phyloP scores from a whole-genome alignment of 2,113 vertebrate genomes.

The Aspiorhynchus laticeps region DNA sequence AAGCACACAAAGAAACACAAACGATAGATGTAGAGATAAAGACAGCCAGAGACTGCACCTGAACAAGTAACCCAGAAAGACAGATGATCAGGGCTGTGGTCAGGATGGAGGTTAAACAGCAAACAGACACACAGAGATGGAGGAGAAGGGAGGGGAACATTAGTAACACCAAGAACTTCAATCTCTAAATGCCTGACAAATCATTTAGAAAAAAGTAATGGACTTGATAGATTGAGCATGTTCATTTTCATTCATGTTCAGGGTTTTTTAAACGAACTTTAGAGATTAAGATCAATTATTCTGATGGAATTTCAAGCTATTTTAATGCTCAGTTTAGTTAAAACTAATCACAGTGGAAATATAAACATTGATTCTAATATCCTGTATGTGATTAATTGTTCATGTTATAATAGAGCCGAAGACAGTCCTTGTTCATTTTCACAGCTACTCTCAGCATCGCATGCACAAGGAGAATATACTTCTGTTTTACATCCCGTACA shows the following conservation, averaged over 20 bases:
- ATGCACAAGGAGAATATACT: neutral
- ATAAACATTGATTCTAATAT: neutral
- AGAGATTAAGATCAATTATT: neutral
- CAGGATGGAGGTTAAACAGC: conserved; percentile 64
- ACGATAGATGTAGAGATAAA: conserved; percentile 49
- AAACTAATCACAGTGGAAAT: neutral
- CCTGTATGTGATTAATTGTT: neutral
- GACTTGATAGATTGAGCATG: neutral
- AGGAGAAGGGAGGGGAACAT: neutral
- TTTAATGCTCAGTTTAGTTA: neutral
- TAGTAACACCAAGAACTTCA: neutral
- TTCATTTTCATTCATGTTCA: neutral
- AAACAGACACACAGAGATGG: conserved; percentile 38
- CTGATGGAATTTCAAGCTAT: neutral
- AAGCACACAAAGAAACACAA: conserved; percentile 22
- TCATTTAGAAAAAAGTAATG: neutral
- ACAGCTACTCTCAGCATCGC: neutral
- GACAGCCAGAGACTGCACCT: conserved; percentile 59
- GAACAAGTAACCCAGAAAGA: conserved; percentile 64
- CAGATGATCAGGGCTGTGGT: conserved; percentile 64
- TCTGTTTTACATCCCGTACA: neutral
- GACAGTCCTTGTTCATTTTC: neutral
- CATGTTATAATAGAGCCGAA: neutral
- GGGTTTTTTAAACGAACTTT: neutral
- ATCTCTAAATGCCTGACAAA: neutral